Base-by-base conservation (phyloP, 2,797 vertebrate species). In the Cryptoblepharus egeriae region DNA sequence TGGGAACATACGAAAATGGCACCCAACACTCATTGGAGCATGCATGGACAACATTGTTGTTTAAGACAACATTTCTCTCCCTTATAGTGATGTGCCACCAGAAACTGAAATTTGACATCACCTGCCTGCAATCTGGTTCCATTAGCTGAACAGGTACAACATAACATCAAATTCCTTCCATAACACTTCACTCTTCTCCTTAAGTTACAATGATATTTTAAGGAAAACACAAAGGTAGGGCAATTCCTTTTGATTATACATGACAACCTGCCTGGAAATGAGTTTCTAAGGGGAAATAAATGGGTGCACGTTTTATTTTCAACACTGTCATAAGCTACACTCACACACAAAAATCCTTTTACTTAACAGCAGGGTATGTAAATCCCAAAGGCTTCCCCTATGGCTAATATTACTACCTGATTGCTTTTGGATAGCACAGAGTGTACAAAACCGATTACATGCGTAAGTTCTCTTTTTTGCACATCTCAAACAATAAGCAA, bases 211-310 rank as follows among this genome's bases (percentile, higher is more conserved):
- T 76, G 88, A 16, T 75, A 69, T 82, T 77, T 87, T 85, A 70
- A 68, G 2, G 79, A 81, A 63, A 78, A 76, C 0, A 18, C n/a
- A 35, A 87, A 42, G 2, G 1, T 0, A 73, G n/a, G 61, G 1
- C 70, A 22, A 42, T 81, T 85, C 6, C 3, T 71, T 88, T 70
- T 81, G 72, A 37, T 11, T 64, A 24, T 72, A 30, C 3, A 15
- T 49, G 37, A 77, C 49, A 82, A 1, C 8, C n/a, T 18, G 10
- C 79, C 20, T 84, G 37, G 78, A 28, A 39, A 20, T 79, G 12
- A 4, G 58, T 85, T 84, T 37, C 85, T 77, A 80, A 76, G 10
- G 85, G n/a, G 72, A 42, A 87, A n/a, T 39, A 85, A 85, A 80
- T 69, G 81, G 0, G 3, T 76, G 28, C 64, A 55, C 0, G 0